Base-by-base conservation (phyloP, 2,888 invertebrate genomes). In the Eristalinus sepulchralis region DNA sequence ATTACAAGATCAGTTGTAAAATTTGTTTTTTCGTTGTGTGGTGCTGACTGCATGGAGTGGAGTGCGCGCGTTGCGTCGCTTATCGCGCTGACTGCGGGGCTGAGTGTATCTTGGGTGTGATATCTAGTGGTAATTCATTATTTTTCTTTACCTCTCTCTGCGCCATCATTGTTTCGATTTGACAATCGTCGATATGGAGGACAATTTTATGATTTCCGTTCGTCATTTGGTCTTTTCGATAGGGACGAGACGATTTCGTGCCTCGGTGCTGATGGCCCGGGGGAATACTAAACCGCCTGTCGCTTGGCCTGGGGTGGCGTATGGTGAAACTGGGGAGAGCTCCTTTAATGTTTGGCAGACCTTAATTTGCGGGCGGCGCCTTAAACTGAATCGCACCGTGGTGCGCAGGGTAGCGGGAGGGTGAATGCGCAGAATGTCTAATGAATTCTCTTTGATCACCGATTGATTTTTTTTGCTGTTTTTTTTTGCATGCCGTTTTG, bases 201-300 rank as follows among this genome's bases (percentile, higher is more conserved):
- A 73, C 72, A 77, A 66, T 82, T 86, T 86, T 86, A 86, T 86
- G 82, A 71, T 82, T 86, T 86, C 86, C 86, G 86, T 86, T 86
- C 70, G 57, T 78, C 70, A 86, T 86, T 86, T 82, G 55, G 53
- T 39, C 10, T 81, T 76, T 79, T 76, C 20, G 55, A 2, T 63
- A 67, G 72, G 64, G 60, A 85, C 85, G 55, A 85, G 81, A 72
- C 81, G 85, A 73, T 66, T 77, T 72, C 85, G 77, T 81, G 81
- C 47, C 47, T 17, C 47, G 8, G 62, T 62, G 1, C 62, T 57
- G 33, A 27, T 24, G 36, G 47, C 71, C 24, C 36, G 34, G n/a
- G n/a, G 9, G 71, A 79, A 71, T 79, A 79, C 60, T 68, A 62
- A 77, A 77, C n/a, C 8, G 39, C 11, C 36, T 39, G 39, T 67